phyloP scores from a whole-genome alignment of 2,797 vertebrate species.

The Masticophis lateralis region DNA sequence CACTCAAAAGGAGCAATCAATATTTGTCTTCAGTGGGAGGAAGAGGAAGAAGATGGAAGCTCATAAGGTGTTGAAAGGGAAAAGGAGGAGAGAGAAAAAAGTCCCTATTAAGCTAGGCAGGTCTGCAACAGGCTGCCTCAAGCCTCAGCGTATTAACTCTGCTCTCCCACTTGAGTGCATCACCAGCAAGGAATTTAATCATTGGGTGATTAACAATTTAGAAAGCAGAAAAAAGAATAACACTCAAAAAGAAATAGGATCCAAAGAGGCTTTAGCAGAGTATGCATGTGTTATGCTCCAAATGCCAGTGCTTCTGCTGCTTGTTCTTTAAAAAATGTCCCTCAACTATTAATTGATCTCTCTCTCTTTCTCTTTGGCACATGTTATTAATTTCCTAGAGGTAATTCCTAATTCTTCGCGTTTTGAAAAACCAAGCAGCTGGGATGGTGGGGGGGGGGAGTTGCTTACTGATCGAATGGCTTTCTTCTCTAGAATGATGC shows the following conservation, averaged over 20 bases:
- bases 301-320: neutral
- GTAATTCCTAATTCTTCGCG: neutral
- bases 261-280: neutral
- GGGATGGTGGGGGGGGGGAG: fast-evolving
- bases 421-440: neutral
- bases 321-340: neutral
- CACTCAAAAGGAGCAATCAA: constrained; percentile 27
- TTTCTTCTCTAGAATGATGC: neutral
- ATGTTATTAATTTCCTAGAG: neutral
- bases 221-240: constrained; percentile 61
- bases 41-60: neutral
- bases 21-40: too few relatives aligned
- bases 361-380: neutral
- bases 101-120: constrained; percentile 21
- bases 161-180: constrained; percentile 50
- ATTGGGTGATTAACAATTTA: constrained; percentile 48
- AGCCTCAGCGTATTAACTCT: constrained; percentile 44
- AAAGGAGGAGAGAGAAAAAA: constrained; percentile 3
- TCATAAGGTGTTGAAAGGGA: constrained; percentile 18
- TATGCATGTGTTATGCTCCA: fast-evolving
- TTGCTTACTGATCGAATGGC: neutral
- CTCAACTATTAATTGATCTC: neutral
- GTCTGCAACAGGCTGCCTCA: constrained; percentile 49
- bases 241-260: constrained; percentile 33
- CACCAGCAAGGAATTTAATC: constrained; percentile 57